A percentile compares a stretch with the other conserved stretches of the same genome.
phyloP scores from a whole-genome alignment of 2,113 vertebrate species.

The Chrysemys picta region DNA sequence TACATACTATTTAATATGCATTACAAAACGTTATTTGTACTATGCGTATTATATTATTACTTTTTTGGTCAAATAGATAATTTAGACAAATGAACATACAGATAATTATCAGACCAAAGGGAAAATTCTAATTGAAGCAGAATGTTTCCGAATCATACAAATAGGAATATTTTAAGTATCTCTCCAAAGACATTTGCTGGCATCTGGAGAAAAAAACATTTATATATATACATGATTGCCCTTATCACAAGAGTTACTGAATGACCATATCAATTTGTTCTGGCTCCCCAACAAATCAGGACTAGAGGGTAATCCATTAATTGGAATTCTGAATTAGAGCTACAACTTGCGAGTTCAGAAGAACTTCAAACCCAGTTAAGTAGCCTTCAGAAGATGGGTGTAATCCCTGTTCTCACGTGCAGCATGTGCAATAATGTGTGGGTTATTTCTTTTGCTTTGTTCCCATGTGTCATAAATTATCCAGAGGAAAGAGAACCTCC shows the following conservation, averaged over 20 bases:
- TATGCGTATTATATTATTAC: not conserved
- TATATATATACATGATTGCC: constrained; percentile 13
- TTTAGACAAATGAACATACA: constrained; percentile 25
- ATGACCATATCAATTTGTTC: not conserved
- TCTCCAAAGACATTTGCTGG: not conserved
- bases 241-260: not conserved
- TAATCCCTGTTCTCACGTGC: fast-evolving
- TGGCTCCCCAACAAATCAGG: constrained; percentile 28
- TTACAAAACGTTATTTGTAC: not conserved
- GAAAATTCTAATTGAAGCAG: not conserved
- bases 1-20: not conserved
- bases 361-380: not conserved
- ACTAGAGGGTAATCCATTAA: not conserved
- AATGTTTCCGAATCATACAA: constrained; percentile 27
- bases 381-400: not conserved
- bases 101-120: constrained; percentile 25
- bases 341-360: not conserved
- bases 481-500: not conserved
- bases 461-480: fast-evolving
- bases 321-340: not conserved
- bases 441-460: not conserved
- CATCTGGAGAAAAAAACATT: not conserved
- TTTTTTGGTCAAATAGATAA: not conserved
- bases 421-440: not conserved
- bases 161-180: constrained; percentile 14